Base-by-base conservation (phyloP, 2,888 invertebrate species). In the Apantesis nais region DNA sequence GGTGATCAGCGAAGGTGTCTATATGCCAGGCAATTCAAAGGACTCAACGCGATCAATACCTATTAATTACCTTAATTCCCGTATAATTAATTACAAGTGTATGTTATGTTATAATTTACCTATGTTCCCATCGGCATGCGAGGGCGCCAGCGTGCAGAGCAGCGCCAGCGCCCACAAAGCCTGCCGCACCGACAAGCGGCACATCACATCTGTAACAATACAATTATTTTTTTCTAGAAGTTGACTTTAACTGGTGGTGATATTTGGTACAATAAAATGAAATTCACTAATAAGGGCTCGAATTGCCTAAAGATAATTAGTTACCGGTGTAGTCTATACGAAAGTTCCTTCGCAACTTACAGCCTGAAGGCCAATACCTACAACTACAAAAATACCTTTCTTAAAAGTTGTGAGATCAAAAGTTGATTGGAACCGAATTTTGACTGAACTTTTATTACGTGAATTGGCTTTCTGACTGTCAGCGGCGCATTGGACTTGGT, bases 121-220 rank as follows among this genome's bases (percentile, higher is more conserved):
- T 89, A 97, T 96, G 92, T 96, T 96, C 75, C 96, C 96, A 89
- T 97, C 96, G 85, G 96, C 95, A 79, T 89, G 89, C 88, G 95
- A 95, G 88, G 95, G 93, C 92, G 94, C 94, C 91, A 94, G 92
- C 92, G 89, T 80, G 86, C 90, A 83, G 9, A 93, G 75, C 79
- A 93, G 85, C 89, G 91, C 95, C 89, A 95, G 93, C 94, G 93
- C 94, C 95, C 94, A 92, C 74, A 94, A 82, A 83, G 91, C 91
- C 90, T 89, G 90, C 88, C 93, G 90, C 87, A 87, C 81, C 71
- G 84, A 84, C 82, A 85, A 86, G 84, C 86, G 88, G 89, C 86
- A 87, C 95, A 95, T 94, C 86, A 94, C 95, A 95, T 95, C 95
- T 95, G 88, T 4, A 71, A 58, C 71, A 80, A 71, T 69, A 75